Percentiles rank a stretch among this genome's conserved stretches.
phyloP scores from a whole-genome alignment of 1,140 invertebrate species.

The Leptonema lineaticorne region DNA sequence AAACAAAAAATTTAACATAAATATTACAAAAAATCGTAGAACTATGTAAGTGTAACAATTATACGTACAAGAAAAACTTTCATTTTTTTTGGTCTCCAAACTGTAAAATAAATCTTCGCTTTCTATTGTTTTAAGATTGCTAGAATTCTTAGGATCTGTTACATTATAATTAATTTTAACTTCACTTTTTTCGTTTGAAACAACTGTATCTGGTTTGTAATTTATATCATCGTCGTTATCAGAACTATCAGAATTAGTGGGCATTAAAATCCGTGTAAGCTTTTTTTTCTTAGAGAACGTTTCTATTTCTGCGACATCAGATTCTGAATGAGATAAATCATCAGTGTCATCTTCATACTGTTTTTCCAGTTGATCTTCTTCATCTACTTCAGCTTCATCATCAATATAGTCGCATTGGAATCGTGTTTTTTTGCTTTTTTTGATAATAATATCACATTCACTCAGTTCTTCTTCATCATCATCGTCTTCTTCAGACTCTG shows the following conservation, averaged over 20 bases:
- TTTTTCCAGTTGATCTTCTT: too few relatives aligned
- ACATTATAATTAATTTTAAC: not conserved
- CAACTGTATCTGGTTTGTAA: slow-evolving; percentile 35
- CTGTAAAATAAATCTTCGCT: slow-evolving; percentile 28
- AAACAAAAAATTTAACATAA: not conserved
- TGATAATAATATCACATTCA: slow-evolving; percentile 49
- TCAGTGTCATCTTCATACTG: slow-evolving; percentile 43
- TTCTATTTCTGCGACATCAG: slow-evolving; percentile 48
- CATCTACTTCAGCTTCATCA: slow-evolving; percentile 51
- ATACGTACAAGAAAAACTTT: slow-evolving; percentile 34
- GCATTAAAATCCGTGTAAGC: slow-evolving; percentile 42
- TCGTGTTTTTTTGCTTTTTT: slow-evolving; percentile 44
- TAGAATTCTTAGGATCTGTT: not conserved
- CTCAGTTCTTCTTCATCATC: slow-evolving; percentile 35
- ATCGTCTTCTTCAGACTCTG: slow-evolving; percentile 19
- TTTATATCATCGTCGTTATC: slow-evolving; percentile 39
- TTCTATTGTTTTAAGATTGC: not conserved
- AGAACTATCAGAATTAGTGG: slow-evolving; percentile 37
- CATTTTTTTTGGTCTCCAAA: slow-evolving; percentile 29
- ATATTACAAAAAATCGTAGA: not conserved
- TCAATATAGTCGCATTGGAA: slow-evolving; percentile 46
- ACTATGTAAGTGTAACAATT: too few relatives aligned
- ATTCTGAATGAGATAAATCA: slow-evolving; percentile 45
- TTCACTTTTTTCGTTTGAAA: not conserved
- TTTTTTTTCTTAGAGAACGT: slow-evolving; percentile 43